Base-by-base conservation (phyloP, 2,888 invertebrate species). In the Rhodophaea formosa region DNA sequence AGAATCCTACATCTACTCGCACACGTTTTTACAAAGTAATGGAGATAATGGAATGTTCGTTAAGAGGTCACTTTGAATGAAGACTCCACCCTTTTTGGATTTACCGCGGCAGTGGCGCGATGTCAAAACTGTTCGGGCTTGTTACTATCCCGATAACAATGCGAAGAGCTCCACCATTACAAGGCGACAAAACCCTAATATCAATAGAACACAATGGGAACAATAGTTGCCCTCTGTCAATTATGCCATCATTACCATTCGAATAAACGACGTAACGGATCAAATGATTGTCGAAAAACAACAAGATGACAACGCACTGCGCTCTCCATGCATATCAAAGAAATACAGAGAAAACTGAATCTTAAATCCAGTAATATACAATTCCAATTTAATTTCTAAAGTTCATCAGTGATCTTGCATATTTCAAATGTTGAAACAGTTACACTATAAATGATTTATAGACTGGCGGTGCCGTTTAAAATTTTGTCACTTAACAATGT, bases 201-300 rank as follows among this genome's bases (percentile, higher is more conserved):
- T 85, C 84, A 86, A 87, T 84, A 86, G 79, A 82, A 86, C 77
- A 90, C 88, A 86, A 88, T 88, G 77, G 87, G 82, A 86, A 91
- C 89, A 91, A 90, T 90, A 87, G 88, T 80, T 86, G 84, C 80
- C 80, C 84, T 84, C 86, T 89, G 89, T 90, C 91, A 89, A 89
- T 90, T 91, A 90, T 89, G 80, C 88, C 85, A 86, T 90, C 88
- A 90, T 91, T 91, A 90, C 84, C 86, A 88, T 90, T 84, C 76
- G 85, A 83, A 88, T 88, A 86, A 88, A 88, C 84, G 82, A 82
- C 81, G 82, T 84, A 87, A 86, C 84, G 82, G 84, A 86, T 88
- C 85, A 82, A 83, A 85, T 82, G 85, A 80, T 82, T 79, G 81
- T 83, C 78, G 75, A 85, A 86, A 83, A 84, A 84, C 82, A 83